phyloP scores from a whole-genome alignment of 2,113 vertebrate species.

The Dolichallabes microphthalmus region DNA sequence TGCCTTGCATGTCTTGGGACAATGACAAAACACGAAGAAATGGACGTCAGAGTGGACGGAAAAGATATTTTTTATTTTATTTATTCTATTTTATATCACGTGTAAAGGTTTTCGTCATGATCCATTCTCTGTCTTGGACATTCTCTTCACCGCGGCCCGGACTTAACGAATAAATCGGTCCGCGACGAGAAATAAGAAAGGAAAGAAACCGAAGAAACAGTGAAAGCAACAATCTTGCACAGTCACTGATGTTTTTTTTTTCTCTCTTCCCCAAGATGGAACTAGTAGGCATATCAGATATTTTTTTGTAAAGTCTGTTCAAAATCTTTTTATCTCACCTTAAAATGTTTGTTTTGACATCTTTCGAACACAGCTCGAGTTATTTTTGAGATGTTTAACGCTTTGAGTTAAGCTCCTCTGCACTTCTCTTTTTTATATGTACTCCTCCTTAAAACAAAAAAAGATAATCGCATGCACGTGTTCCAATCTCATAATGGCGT shows the following conservation, averaged over 20 bases:
- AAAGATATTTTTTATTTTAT: constrained; percentile 94
- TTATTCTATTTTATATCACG: constrained; percentile 98
- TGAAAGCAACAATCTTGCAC: constrained; percentile 31
- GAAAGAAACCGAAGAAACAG: constrained; percentile 37
- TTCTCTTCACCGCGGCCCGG: constrained; percentile 65
- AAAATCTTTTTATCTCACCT: not conserved
- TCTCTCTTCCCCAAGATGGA: no score
- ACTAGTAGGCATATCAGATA: not conserved
- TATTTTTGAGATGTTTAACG: not conserved
- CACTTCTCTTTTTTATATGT: not conserved
- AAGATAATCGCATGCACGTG: no score
- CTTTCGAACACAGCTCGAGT: not conserved
- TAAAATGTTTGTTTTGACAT: not conserved
- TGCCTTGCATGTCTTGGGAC: constrained; percentile 79
- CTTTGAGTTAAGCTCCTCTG: not conserved
- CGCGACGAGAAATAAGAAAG: constrained; percentile 62
- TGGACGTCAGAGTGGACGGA: constrained; percentile 72
- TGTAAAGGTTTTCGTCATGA: constrained; percentile 78
- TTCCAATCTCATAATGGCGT: not conserved
- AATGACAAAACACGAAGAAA: constrained; percentile 66
- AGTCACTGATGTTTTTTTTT: not conserved
- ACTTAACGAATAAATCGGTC: constrained; percentile 64
- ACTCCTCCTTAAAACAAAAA: no score
- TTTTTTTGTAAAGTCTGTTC: not conserved
- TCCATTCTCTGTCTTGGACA: constrained; percentile 58